These are phyloP conservation scores for Apis florea DNA, from an alignment of 1,140 invertebrate species.

Conservation along the genomic window DNA sequence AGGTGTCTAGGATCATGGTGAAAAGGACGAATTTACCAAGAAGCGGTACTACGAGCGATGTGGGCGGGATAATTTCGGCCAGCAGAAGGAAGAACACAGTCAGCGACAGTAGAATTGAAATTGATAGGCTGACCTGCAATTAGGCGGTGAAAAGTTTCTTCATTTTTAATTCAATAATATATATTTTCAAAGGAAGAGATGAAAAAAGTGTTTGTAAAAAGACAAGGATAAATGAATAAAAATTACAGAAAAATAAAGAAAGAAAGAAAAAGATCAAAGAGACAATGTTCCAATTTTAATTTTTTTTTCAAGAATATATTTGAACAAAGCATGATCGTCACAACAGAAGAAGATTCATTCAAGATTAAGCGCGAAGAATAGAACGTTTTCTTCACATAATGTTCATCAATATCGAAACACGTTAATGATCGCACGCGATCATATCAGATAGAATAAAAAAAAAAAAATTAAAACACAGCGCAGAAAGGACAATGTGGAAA, in stretches of 20 bases:
- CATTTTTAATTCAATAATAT: neutral
- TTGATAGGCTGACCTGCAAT: conserved; percentile 94
- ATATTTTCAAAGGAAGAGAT: no score
- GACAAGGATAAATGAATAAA: no score
- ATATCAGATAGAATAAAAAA: no score
- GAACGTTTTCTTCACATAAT: conserved; percentile 30
- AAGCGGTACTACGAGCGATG: conserved; percentile 98
- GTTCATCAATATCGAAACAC: conserved; percentile 20
- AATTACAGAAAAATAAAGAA: no score
- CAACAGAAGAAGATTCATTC: conserved; percentile 34
- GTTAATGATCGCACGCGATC: conserved; percentile 16
- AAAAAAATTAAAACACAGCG: neutral
- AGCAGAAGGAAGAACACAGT: conserved; percentile 99
- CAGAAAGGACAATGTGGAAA: no score
- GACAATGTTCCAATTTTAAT: conserved; percentile 8
- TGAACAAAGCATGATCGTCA: neutral
- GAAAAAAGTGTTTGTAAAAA: no score
- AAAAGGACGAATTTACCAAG: conserved; percentile 99
- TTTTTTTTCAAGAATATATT: conserved; percentile 1
- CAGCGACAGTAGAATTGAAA: conserved; percentile 98
- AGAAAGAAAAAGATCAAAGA: neutral
- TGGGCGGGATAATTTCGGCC: conserved; percentile 99
- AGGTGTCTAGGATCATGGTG: conserved; percentile 99
- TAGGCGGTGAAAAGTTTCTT: neutral
- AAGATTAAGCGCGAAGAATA: conserved; percentile 34